Conservation (phyloP, 1,140 invertebrate genomes). For the Maniola jurtina region DNA sequence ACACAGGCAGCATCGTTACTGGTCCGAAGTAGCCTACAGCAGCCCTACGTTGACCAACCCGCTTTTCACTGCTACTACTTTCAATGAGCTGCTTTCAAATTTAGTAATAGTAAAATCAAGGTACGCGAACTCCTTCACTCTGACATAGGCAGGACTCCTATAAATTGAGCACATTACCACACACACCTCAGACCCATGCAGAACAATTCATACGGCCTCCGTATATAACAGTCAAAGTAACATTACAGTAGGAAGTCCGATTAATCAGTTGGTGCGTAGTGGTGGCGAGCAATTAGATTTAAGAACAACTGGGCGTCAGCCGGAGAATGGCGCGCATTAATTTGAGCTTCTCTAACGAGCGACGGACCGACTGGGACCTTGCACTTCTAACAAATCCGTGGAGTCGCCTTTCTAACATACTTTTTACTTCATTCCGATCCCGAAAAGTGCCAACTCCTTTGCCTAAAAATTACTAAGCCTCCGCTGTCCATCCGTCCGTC, state of each 20-base stretch:
- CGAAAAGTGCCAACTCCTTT: too few relatives aligned
- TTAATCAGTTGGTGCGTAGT: slow-evolving; percentile 65
- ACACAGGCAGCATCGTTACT: too few relatives aligned
- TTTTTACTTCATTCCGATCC: too few relatives aligned
- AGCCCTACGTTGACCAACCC: too few relatives aligned
- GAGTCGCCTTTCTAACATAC: slow-evolving; percentile 36
- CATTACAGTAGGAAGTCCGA: slow-evolving; percentile 44
- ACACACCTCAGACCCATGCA: slow-evolving; percentile 13
- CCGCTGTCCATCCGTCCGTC: background rate
- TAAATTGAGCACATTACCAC: background rate
- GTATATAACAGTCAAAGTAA: slow-evolving; percentile 28
- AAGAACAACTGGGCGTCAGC: slow-evolving; percentile 76
- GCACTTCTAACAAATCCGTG: slow-evolving; percentile 41
- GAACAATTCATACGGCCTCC: slow-evolving; percentile 19
- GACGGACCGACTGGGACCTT: slow-evolving; percentile 62
- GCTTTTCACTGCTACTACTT: too few relatives aligned
- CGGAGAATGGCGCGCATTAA: slow-evolving; percentile 76
- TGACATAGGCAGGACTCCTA: background rate
- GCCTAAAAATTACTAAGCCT: too few relatives aligned
- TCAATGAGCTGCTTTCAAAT: too few relatives aligned
- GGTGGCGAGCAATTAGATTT: slow-evolving; percentile 75
- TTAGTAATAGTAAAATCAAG: too few relatives aligned
- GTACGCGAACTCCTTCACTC: background rate
- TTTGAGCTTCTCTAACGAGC: slow-evolving; percentile 77
- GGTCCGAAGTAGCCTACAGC: too few relatives aligned